Base-by-base conservation (phyloP, 2,888 invertebrate genomes). In the Microplitis manilae region DNA sequence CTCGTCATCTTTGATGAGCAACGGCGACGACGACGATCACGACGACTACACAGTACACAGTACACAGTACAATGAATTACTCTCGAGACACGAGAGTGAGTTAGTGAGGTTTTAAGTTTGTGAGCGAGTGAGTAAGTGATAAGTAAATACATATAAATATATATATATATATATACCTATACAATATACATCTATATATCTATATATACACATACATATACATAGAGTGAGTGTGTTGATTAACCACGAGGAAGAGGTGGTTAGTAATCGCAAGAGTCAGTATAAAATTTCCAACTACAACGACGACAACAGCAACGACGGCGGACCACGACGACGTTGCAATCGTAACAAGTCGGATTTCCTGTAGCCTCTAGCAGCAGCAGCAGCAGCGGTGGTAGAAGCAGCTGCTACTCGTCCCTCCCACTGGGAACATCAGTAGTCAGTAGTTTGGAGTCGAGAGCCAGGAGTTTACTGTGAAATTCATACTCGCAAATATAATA, bases 21-120 rank as follows among this genome's bases (percentile, higher is more conserved):
- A 40, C 71, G 76, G 73, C 73, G 64, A 76, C 76, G 73, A 50
- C 62, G 68, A 69, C 62, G 9, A 9, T 39, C 17, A 30, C 74
- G 67, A 67, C 65, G 41, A 41, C 68, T 60, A 70, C 59, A 69
- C 20, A 60, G 73, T 77, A 70, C 59, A 69, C 20, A 60, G 73
- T 77, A 79, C 80, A 81, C 20, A 60, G 73, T 77, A 79, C 80
- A 81, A 80, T 81, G 79, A 79, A 80, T 79, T 70, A 71, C 62
- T 77, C 76, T 76, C 79, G 30, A 30, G 30, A 30, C 30, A 30
- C 78, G 81, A 81, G 82, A 82, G 82, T 50, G 83, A 83, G 83
- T 84, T 82, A 83, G 82, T 81, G 50, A 50, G 50, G 6, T 50
- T 50, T 50, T 50, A 50, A 50, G 50, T 50, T 9, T 9, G 50